Percentiles rank a stretch among this genome's conserved stretches.
phyloP scores from a whole-genome alignment of 2,888 invertebrate genomes.

The Drosophila trichaetosa region DNA sequence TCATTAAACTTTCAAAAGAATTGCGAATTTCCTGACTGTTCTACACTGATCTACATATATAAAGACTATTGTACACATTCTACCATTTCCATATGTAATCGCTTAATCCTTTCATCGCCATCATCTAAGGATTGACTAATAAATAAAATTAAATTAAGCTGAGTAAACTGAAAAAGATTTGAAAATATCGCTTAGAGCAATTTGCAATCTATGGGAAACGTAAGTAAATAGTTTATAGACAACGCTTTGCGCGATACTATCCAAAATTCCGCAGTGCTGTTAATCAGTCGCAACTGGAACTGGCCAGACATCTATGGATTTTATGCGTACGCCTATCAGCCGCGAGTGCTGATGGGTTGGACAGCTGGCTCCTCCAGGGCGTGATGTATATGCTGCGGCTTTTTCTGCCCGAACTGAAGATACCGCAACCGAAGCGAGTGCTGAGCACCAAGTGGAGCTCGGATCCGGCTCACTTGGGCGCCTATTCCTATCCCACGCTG shows the following conservation, averaged over 20 bases:
- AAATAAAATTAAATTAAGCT: not conserved
- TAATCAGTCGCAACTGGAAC: slow-evolving; percentile 62
- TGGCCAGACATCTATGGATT: slow-evolving; percentile 89
- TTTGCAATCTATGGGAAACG: slow-evolving; percentile 37
- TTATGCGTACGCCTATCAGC: slow-evolving; percentile 87
- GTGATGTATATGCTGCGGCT: slow-evolving; percentile 66
- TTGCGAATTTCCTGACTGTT: not conserved
- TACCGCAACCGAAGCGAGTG: slow-evolving; percentile 39
- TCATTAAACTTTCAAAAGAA: not conserved
- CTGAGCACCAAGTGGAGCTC: slow-evolving; percentile 87
- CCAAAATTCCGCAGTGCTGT: slow-evolving; percentile 19
- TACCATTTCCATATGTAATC: not conserved
- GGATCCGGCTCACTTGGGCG: slow-evolving; percentile 87
- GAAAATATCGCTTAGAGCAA: slow-evolving; percentile 4
- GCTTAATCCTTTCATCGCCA: not conserved
- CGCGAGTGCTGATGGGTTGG: slow-evolving; percentile 88
- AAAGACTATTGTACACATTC: not conserved
- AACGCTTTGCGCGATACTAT: not conserved
- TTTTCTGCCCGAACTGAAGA: slow-evolving; percentile 63
- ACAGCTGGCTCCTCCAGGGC: slow-evolving; percentile 86
- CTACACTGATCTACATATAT: not conserved
- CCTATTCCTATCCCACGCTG: slow-evolving; percentile 88
- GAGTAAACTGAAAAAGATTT: not conserved
- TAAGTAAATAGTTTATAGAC: slow-evolving; percentile 22
- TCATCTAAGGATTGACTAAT: not conserved